A percentile compares a stretch with the other conserved stretches of the same genome.
These are phyloP conservation scores for Cylindroiulus punctatus DNA, from an alignment of 2,888 invertebrate species.

Conservation along the genomic window DNA sequence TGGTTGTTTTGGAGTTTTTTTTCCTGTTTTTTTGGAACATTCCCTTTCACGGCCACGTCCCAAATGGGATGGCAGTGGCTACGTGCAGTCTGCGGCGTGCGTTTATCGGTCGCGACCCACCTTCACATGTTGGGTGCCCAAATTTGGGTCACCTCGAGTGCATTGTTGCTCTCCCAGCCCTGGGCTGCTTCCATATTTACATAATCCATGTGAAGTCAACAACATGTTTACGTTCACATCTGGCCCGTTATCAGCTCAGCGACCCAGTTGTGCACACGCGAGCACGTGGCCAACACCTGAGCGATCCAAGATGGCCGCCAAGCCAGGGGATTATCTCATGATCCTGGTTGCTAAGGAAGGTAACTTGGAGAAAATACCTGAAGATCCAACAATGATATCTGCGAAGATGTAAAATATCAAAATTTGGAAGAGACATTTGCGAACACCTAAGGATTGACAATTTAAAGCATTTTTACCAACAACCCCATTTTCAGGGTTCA, in stretches of 20 bases:
- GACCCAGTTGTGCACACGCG: not conserved
- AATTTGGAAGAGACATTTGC: too few species aligned
- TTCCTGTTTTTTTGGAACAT: not conserved
- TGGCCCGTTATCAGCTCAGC: constrained; percentile 7
- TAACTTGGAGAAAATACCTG: not conserved
- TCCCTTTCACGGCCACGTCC: not conserved
- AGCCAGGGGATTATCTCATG: not conserved
- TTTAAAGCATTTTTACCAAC: too few species aligned
- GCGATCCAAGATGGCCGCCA: not conserved
- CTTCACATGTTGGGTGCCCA: not conserved
- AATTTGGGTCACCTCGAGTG: not conserved
- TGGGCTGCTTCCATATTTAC: not conserved
- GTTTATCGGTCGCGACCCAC: not conserved
- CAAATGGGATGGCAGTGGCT: not conserved
- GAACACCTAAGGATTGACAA: too few species aligned
- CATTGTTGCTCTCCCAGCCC: not conserved
- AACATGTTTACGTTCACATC: not conserved
- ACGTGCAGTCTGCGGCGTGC: not conserved
- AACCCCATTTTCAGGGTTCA: too few species aligned
- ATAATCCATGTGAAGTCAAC: not conserved
- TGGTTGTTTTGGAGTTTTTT: too few species aligned
- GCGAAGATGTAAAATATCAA: too few species aligned
- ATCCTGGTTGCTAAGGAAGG: not conserved
- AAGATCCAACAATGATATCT: too few species aligned
- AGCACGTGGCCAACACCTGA: not conserved